Evolutionary conservation across 1,140 invertebrate species (phyloP).

Genomic region (Cephus cinctus): DNA sequence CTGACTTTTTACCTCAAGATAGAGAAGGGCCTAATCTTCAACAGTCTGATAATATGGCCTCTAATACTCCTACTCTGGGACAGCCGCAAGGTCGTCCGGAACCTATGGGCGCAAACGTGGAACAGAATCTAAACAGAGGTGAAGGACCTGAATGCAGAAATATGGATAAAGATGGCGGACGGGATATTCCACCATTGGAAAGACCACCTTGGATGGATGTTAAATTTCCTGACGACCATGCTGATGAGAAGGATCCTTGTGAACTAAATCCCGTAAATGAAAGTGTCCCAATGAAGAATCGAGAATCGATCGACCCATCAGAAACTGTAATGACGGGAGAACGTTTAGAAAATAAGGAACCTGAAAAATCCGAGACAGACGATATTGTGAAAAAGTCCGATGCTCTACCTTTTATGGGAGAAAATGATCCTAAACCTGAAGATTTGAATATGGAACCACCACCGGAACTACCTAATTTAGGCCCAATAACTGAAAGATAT

Average conservation of each 20-base stretch:
- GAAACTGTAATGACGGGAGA: no score
- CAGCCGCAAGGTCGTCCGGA: not conserved
- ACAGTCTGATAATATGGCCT: not conserved
- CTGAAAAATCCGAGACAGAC: conserved; percentile 8
- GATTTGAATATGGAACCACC: conserved; percentile 51
- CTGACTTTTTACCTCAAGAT: not conserved
- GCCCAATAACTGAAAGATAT: conserved; percentile 23
- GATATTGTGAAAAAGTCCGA: conserved; percentile 25
- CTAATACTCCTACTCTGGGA: not conserved
- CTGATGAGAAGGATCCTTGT: not conserved
- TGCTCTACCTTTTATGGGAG: conserved; percentile 47
- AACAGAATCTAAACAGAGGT: no score
- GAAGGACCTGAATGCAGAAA: no score
- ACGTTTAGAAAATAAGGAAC: no score
- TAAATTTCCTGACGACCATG: conserved; percentile 21
- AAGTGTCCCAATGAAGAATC: no score
- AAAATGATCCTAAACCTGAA: conserved; percentile 47
- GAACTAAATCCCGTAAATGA: no score
- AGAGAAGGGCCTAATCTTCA: not conserved
- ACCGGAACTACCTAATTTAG: conserved; percentile 46
- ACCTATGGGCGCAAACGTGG: not conserved
- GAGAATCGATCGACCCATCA: no score
- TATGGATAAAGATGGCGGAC: not conserved
- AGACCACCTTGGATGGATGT: conserved; percentile 35
- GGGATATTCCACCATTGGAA: conserved; percentile 23